Evolutionary conservation across 1,140 invertebrate genomes (phyloP).

Genomic region (Bombus difficillimus): DNA sequence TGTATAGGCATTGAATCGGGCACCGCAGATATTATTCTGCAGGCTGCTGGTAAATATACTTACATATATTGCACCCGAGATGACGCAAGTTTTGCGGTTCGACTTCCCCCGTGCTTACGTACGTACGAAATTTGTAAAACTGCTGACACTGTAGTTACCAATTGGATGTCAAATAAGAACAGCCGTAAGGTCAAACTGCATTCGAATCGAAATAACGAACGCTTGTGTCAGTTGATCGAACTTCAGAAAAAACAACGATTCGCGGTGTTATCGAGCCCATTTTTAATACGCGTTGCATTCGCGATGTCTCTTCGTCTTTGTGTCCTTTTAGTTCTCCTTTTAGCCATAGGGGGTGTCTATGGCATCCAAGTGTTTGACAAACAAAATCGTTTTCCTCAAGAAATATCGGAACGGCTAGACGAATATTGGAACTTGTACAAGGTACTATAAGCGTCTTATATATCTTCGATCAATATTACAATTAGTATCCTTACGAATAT

Average conservation of each 20-base stretch:
- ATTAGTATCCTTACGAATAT: neutral
- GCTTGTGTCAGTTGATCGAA: neutral
- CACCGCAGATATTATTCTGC: neutral
- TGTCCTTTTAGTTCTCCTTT: neutral
- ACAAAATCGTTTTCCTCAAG: conserved; percentile 51
- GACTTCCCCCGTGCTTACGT: neutral
- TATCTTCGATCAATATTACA: neutral
- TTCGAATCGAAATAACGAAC: neutral
- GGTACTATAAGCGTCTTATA: conserved; percentile 59
- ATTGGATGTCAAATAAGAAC: neutral
- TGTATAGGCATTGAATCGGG: neutral
- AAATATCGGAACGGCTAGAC: conserved; percentile 70
- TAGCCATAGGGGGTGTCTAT: neutral
- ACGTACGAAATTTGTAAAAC: conserved; percentile 7
- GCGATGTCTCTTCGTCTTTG: conserved; percentile 30
- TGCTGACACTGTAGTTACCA: neutral
- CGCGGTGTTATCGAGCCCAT: neutral
- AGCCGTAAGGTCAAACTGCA: no score
- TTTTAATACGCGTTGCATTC: neutral
- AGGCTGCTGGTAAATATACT: neutral
- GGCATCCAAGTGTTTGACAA: conserved; percentile 37
- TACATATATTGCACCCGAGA: neutral
- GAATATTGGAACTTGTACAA: conserved; percentile 78
- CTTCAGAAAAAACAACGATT: neutral
- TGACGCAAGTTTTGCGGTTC: neutral